Evolutionary conservation across 1,140 invertebrate genomes (phyloP).

Genomic region (Euura saliciscinereae): DNA sequence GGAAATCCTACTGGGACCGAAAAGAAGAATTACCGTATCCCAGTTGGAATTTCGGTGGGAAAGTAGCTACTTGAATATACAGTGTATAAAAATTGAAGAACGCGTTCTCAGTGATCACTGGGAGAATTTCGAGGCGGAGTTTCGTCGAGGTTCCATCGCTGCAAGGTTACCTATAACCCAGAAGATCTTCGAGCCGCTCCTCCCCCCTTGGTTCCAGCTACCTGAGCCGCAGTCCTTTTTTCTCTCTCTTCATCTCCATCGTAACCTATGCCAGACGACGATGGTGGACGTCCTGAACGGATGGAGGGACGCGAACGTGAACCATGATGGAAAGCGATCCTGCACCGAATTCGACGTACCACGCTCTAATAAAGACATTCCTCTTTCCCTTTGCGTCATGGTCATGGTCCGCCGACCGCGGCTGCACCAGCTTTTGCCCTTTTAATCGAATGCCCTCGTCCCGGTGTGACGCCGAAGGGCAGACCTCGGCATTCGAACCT

Average conservation of each 20-base stretch:
- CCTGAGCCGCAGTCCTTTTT: not conserved
- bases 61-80: not conserved
- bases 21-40: too few relatives aligned
- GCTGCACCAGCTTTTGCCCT: slow-evolving; percentile 27
- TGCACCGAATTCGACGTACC: slow-evolving; percentile 39
- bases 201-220: slow-evolving; percentile 27
- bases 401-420: slow-evolving; percentile 25
- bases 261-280: slow-evolving; percentile 5
- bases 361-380: slow-evolving; percentile 57
- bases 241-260: not conserved
- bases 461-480: not conserved
- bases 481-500: not conserved
- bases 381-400: slow-evolving; percentile 51
- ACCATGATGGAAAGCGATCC: slow-evolving; percentile 28
- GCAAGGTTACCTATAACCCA: not conserved
- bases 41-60: slow-evolving; percentile 17
- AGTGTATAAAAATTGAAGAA: too few relatives aligned
- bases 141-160: slow-evolving; percentile 25
- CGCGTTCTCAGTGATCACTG: too few relatives aligned
- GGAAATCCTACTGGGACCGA: too few relatives aligned
- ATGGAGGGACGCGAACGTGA: slow-evolving; percentile 11
- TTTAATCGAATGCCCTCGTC: slow-evolving; percentile 21
- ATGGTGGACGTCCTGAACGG: slow-evolving; percentile 14
- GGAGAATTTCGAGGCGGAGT: slow-evolving; percentile 23
- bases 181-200: slow-evolving; percentile 38